These are phyloP conservation scores for Eptatretus burgeri DNA, from an alignment of 2,113 vertebrate genomes.

Conservation along the genomic window DNA sequence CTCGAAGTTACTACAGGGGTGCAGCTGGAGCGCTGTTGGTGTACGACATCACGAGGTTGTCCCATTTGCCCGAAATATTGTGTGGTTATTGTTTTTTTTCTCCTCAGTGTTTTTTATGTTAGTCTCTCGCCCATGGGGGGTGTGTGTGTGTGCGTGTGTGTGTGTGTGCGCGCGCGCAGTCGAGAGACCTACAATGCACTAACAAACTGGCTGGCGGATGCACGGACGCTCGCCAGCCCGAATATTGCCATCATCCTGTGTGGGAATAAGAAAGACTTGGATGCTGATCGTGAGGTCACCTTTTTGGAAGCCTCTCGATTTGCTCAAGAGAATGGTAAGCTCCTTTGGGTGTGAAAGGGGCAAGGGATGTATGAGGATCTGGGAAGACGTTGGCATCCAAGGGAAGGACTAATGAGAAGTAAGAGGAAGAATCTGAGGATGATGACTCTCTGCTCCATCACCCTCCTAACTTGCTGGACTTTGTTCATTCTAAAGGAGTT, in stretches of 20 bases:
- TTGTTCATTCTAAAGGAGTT: too few species aligned
- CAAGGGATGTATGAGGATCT: neutral
- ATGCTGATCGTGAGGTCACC: slow-evolving; percentile 54
- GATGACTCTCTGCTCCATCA: too few species aligned
- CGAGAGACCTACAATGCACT: slow-evolving; percentile 58
- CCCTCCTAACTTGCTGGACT: too few species aligned
- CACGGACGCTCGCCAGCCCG: slow-evolving; percentile 51
- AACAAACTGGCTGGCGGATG: slow-evolving; percentile 60
- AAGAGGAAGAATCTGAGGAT: too few species aligned
- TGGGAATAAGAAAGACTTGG: slow-evolving; percentile 70
- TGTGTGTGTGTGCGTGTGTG: neutral
- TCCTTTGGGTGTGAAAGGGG: neutral
- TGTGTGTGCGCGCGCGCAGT: slow-evolving; percentile 14
- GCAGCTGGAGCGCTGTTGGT: slow-evolving; percentile 56
- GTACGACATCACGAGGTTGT: slow-evolving; percentile 64
- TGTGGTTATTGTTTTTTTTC: neutral
- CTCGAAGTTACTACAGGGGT: slow-evolving; percentile 63
- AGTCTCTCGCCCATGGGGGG: too few species aligned
- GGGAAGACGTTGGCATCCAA: too few species aligned
- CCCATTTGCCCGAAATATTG: too few species aligned
- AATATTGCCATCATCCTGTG: slow-evolving; percentile 68
- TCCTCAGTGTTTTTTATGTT: neutral
- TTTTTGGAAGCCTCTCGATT: slow-evolving; percentile 64
- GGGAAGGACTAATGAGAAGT: too few species aligned
- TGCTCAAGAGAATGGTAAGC: slow-evolving; percentile 53